Evolutionary conservation across 2,113 vertebrate species (phyloP).

Genomic region (Larimichthys crocea): DNA sequence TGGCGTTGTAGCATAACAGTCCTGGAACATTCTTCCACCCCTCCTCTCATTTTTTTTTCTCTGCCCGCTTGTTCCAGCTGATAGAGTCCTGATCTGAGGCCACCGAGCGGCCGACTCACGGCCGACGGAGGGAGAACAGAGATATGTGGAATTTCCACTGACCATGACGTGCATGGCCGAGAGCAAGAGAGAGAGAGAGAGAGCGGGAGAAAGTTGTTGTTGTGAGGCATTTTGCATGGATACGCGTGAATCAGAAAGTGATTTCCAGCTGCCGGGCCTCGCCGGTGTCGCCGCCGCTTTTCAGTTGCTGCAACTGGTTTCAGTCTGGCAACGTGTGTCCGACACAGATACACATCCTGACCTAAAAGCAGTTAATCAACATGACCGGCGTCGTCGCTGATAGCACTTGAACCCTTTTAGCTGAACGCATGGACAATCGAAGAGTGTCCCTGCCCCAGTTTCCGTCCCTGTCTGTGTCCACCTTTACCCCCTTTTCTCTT

Average conservation of each 20-base stretch:
- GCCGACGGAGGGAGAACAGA: constrained; percentile 22
- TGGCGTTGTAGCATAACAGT: constrained; percentile 58
- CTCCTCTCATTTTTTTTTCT: constrained; percentile 36
- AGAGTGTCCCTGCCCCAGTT: constrained; percentile 27
- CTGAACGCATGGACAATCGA: constrained; percentile 25
- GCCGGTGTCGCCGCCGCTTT: not conserved
- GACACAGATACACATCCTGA: constrained; percentile 16
- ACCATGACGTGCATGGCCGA: not conserved
- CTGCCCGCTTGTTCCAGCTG: constrained; percentile 48
- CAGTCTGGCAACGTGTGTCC: not conserved
- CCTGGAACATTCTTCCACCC: constrained; percentile 65
- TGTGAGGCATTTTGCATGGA: constrained; percentile 31
- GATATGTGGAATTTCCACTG: constrained; percentile 54
- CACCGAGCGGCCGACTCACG: constrained; percentile 5
- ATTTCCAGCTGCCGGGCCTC: constrained; percentile 18
- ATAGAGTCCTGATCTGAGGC: constrained; percentile 40
- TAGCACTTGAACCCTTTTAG: constrained; percentile 51
- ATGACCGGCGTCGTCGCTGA: constrained; percentile 3
- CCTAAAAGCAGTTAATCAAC: constrained; percentile 51
- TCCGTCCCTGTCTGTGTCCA: constrained; percentile 15
- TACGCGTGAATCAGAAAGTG: constrained; percentile 7
- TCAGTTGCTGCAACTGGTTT: not conserved
- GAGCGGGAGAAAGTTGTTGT: constrained; percentile 11
- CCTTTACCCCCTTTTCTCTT: constrained; percentile 16
- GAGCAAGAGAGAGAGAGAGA: not conserved